A percentile compares a stretch with the other conserved stretches of the same genome.
Conservation (phyloP, 1,140 invertebrate species). For the Drosophila oshimai region DNA sequence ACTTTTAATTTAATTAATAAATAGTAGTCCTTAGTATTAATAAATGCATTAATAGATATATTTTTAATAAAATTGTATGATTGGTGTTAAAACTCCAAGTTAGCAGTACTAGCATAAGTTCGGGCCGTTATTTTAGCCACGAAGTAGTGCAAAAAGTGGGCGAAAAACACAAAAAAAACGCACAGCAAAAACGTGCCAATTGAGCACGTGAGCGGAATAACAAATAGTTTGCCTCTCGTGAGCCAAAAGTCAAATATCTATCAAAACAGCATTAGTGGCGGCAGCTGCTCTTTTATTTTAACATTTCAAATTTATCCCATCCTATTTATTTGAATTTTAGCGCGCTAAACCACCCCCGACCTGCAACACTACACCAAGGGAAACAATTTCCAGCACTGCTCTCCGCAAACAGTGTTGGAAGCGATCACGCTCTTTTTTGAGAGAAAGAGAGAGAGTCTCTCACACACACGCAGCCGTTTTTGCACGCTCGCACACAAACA, state of each 20-base stretch:
- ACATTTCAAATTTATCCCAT: background rate
- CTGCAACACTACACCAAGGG: background rate
- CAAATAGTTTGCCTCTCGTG: constrained; percentile 22
- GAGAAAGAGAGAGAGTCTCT: too few relatives aligned
- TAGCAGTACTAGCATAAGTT: background rate
- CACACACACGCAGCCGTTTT: constrained; percentile 3
- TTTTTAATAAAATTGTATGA: too few relatives aligned
- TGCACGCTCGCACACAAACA: constrained; percentile 35
- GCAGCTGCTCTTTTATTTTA: constrained; percentile 26
- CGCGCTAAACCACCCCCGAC: background rate
- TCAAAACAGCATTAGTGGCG: constrained; percentile 58
- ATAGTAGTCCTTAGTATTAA: too few relatives aligned
- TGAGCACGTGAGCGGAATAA: constrained; percentile 62
- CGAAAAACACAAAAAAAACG: constrained; percentile 45
- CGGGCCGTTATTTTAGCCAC: constrained; percentile 22
- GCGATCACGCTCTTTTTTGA: constrained; percentile 30
- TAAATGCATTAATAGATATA: too few relatives aligned
- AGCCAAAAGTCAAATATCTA: constrained; percentile 56
- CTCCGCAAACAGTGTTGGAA: constrained; percentile 24
- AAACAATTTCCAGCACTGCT: background rate
- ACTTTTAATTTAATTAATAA: too few relatives aligned
- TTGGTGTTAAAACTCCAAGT: background rate
- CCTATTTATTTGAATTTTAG: constrained; percentile 27
- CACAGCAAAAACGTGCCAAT: constrained; percentile 63
- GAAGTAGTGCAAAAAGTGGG: constrained; percentile 35